Evolutionary conservation across 2,113 vertebrate species (phyloP), one percentile per base, ranked within the genome.

Genomic region (Podiceps cristatus): DNA sequence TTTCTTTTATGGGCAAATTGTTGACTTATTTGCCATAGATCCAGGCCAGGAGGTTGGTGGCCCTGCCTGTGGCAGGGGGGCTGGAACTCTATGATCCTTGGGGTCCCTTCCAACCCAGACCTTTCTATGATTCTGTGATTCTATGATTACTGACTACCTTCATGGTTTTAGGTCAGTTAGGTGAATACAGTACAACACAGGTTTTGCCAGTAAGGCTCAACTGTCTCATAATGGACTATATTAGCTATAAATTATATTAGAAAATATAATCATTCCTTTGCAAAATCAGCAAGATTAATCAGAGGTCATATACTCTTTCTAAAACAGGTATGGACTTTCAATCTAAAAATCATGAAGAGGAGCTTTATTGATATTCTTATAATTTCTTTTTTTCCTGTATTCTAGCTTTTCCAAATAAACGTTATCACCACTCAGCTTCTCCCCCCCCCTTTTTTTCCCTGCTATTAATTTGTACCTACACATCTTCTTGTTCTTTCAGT

Each of bases 361-460:
- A 74, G 18, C n/a, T 81, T 66, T 29, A 74, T n/a, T 73, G 10
- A 11, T 82, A 35, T 40, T 66, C 12, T 53, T 49, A 25, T 8
- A 8, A 37, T 47, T 37, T 23, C 11, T 37, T 18, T 78, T 62
- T 45, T 45, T 11, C 45, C 40, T 56, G 8, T 31, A 31, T 62
- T 63, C 56, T 13, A 52, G 20, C 37, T 81, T 75, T 69, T 75
- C 63, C 50, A 58, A 40, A 58, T 13, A n/a, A 68, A 8, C 9
- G 7, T 71, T 47, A 71, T 53, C 64, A 72, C 15, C 40, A 42
- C 42, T 55, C 53, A 62, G 47, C 18, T 28, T 44, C 33, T 33
- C n/a, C 8, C 1, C 1, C 4, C 18, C 18, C 18, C 31, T 5
- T 18, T 25, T 47, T n/a, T 40, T 18, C 6, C 5, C 44, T 78